Conservation (phyloP, 2,888 invertebrate genomes). For the Pediacus dermestoides region DNA sequence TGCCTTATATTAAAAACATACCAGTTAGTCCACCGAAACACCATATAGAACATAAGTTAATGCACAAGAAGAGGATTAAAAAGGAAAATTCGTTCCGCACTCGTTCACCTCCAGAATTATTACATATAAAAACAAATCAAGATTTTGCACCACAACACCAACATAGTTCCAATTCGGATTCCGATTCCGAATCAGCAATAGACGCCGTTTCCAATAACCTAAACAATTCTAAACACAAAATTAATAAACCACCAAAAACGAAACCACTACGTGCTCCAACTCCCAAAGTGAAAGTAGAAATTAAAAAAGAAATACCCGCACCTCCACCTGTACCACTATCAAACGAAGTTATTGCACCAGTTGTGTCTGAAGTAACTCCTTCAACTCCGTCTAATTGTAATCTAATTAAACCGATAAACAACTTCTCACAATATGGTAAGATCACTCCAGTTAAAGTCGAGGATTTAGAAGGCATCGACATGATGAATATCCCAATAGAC, state of each 20-base stretch:
- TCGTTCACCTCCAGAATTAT: constrained; percentile 24
- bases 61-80: constrained; percentile 34
- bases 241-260: constrained; percentile 5
- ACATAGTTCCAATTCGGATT: constrained; percentile 43
- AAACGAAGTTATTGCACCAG: constrained; percentile 1
- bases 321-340: constrained; percentile 12
- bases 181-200: constrained; percentile 40
- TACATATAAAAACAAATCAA: constrained; percentile 16
- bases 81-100: constrained; percentile 24
- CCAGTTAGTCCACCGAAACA: constrained; percentile 27
- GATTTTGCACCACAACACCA: constrained; percentile 17
- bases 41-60: constrained; percentile 34
- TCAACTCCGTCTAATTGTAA: constrained; percentile 14
- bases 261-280: constrained; percentile 18
- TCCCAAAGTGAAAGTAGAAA: constrained; percentile 21
- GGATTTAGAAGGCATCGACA: constrained; percentile 63
- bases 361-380: neutral
- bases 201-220: constrained; percentile 28
- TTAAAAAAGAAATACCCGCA: constrained; percentile 20
- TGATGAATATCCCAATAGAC: constrained; percentile 76
- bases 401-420: constrained; percentile 23
- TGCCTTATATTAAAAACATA: constrained; percentile 46
- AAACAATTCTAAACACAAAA: constrained; percentile 22
- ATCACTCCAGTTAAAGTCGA: constrained; percentile 49
- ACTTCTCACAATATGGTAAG: constrained; percentile 35